Conservation (phyloP, 2,888 invertebrate genomes). For the Tetragnatha montana region DNA sequence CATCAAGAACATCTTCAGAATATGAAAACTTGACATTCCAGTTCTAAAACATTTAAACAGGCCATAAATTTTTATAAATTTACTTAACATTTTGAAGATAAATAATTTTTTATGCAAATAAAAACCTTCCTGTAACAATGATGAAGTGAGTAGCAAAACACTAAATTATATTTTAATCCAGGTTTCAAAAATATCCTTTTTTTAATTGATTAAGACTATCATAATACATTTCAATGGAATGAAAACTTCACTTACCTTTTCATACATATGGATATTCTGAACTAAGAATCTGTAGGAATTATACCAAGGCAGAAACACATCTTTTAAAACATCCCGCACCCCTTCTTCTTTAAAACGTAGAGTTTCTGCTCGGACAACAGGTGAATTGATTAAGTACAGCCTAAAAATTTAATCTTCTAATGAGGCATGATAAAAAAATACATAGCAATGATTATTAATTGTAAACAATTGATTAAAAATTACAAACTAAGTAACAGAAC, state of each 20-base stretch:
- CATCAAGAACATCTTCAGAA: constrained; percentile 74
- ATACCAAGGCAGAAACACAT: constrained; percentile 97
- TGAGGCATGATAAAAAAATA: no score
- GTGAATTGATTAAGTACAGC: constrained; percentile 97
- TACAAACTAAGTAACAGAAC: neutral
- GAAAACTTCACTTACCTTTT: constrained; percentile 78
- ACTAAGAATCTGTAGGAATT: constrained; percentile 87
- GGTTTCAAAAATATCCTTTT: neutral
- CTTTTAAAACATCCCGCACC: constrained; percentile 95
- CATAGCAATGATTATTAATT: constrained; percentile 8
- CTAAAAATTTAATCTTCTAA: constrained; percentile 74
- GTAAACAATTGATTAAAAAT: neutral
- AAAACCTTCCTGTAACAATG: neutral
- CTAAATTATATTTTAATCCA: neutral
- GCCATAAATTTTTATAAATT: no score
- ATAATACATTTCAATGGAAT: no score
- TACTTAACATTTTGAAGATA: neutral
- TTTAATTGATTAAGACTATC: no score
- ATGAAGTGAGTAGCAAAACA: neutral
- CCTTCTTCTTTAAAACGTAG: constrained; percentile 97
- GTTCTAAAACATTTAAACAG: constrained; percentile 71
- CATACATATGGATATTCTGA: constrained; percentile 91
- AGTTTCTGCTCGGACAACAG: constrained; percentile 97
- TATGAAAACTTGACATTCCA: constrained; percentile 76
- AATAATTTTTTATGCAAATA: neutral